Conservation (phyloP, 2,888 invertebrate genomes). For the Trissonchulus sp. region DNA sequence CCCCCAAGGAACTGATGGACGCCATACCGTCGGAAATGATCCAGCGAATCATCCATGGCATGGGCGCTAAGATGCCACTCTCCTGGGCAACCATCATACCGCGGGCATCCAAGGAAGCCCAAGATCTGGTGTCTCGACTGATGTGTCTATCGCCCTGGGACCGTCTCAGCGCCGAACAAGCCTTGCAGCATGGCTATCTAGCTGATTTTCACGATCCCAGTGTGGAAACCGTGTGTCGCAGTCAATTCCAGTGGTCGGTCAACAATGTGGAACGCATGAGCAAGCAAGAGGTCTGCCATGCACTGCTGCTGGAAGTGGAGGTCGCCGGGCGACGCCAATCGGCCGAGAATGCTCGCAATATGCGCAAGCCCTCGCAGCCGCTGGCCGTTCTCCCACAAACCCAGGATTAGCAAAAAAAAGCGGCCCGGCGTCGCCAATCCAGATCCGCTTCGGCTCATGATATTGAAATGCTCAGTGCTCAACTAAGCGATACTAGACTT, state of each 20-base stretch:
- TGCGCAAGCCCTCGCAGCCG: not conserved
- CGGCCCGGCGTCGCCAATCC: not conserved
- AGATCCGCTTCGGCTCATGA: conserved; percentile 32
- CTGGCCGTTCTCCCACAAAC: not conserved
- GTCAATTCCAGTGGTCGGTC: not conserved
- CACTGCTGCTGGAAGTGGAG: not conserved
- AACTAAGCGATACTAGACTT: conserved; percentile 27
- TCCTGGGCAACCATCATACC: conserved; percentile 53
- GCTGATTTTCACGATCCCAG: conserved; percentile 55
- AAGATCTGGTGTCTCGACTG: conserved; percentile 51
- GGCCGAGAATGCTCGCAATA: not conserved
- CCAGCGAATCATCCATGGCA: conserved; percentile 50
- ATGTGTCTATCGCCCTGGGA: conserved; percentile 54
- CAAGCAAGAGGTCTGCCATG: conserved; percentile 1
- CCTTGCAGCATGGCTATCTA: conserved; percentile 55
- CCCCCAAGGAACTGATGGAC: conserved; percentile 41
- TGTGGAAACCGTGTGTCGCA: conserved; percentile 44
- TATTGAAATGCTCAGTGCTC: conserved; percentile 38
- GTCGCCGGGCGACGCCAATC: not conserved
- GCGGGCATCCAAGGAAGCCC: conserved; percentile 53
- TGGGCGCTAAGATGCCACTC: conserved; percentile 47
- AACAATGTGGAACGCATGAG: not conserved
- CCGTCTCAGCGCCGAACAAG: conserved; percentile 54
- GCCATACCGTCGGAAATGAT: conserved; percentile 52
- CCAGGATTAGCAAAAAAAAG: too few species aligned